These are phyloP conservation scores for Polyergus mexicanus DNA, from an alignment of 1,140 invertebrate genomes.

Conservation along the genomic window DNA sequence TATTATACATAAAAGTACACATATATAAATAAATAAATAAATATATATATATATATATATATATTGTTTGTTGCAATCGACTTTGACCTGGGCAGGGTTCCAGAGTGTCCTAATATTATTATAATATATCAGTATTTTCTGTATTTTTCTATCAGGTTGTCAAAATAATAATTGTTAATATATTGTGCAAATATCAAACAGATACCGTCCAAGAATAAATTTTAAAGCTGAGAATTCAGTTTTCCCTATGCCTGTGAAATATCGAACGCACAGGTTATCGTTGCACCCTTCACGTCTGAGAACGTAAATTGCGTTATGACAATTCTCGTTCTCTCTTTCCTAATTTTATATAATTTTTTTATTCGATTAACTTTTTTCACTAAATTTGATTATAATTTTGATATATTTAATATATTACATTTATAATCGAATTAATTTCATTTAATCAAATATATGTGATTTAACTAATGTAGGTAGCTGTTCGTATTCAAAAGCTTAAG, in stretches of 20 bases:
- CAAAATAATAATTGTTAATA: slow-evolving; percentile 85
- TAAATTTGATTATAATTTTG: slow-evolving; percentile 11
- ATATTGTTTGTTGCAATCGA: slow-evolving; percentile 81
- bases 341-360: slow-evolving; percentile 12
- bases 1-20: slow-evolving; percentile 79
- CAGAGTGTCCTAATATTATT: slow-evolving; percentile 83
- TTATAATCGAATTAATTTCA: background rate
- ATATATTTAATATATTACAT: background rate
- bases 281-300: background rate
- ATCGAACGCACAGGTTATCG: background rate
- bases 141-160: slow-evolving; percentile 83
- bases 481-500: no score
- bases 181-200: slow-evolving; percentile 86
- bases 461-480: no score
- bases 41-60: slow-evolving; percentile 79
- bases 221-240: slow-evolving; percentile 78
- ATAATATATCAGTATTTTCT: slow-evolving; percentile 85
- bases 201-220: slow-evolving; percentile 86
- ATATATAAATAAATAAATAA: slow-evolving; percentile 66
- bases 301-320: background rate
- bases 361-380: background rate
- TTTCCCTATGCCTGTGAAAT: slow-evolving; percentile 68
- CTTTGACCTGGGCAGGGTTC: slow-evolving; percentile 82
- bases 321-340: background rate
- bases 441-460: background rate